A percentile compares a stretch with the other conserved stretches of the same genome.
Evolutionary conservation across 2,113 vertebrate species (phyloP).

Genomic region (Macrotus californicus): DNA sequence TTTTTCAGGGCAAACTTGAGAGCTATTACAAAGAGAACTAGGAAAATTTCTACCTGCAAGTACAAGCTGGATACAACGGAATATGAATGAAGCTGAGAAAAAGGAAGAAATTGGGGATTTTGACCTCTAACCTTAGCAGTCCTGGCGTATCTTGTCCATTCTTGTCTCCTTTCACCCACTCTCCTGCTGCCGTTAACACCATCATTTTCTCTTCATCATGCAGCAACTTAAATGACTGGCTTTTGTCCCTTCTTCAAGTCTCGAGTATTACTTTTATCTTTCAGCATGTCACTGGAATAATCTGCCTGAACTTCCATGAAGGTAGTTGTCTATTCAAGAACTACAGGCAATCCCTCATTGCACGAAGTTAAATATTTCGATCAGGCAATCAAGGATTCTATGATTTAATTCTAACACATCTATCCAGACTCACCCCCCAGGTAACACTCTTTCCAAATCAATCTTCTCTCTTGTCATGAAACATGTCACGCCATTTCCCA

Average conservation of each 20-base stretch:
- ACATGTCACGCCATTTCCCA: not conserved
- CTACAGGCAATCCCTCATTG: not conserved
- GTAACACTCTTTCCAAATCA: not conserved
- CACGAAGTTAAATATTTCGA: not conserved
- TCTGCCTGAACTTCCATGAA: not conserved
- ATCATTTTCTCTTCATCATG: not conserved
- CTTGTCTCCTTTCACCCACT: not conserved
- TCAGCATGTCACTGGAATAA: not conserved
- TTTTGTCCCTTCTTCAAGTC: not conserved
- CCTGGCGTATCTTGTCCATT: no score
- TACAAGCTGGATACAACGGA: not conserved
- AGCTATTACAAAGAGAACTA: not conserved
- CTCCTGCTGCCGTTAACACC: not conserved
- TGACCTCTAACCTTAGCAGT: not conserved
- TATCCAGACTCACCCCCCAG: not conserved
- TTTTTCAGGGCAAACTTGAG: not conserved
- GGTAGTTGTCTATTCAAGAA: not conserved
- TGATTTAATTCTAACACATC: not conserved
- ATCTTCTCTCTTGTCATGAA: not conserved
- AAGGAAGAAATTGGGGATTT: not conserved
- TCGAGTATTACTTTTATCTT: not conserved
- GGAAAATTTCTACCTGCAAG: not conserved
- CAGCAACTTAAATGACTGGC: not conserved
- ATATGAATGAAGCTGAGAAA: not conserved
- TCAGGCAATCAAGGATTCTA: not conserved